phyloP scores from a whole-genome alignment of 2,113 vertebrate genomes.

The Machaerirhynchus nigripectus region DNA sequence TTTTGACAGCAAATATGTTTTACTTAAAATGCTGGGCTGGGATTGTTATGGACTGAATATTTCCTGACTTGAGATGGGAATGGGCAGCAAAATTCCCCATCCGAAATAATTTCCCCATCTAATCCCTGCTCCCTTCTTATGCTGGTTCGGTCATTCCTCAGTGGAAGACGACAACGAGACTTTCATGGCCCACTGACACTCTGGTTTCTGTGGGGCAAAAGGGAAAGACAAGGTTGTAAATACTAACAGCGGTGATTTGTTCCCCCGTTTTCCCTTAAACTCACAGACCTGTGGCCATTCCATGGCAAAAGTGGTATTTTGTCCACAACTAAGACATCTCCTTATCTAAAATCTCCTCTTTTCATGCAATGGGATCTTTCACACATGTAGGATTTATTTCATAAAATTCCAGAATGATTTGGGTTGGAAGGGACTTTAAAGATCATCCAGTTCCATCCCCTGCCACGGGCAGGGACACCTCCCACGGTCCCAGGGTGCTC shows the following conservation, averaged over 20 bases:
- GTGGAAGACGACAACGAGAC: background rate
- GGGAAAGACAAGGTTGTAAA: background rate
- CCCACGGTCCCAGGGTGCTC: background rate
- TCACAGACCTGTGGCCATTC: background rate
- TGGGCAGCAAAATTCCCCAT: background rate
- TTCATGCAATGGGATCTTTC: background rate
- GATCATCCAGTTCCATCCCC: rapidly evolving
- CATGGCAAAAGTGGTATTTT: background rate
- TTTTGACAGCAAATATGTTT: background rate
- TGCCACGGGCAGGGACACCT: background rate
- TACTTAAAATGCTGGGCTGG: background rate
- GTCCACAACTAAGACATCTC: background rate
- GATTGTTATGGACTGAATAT: background rate
- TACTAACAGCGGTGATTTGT: rapidly evolving
- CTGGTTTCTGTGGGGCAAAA: background rate
- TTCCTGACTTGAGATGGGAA: rapidly evolving
- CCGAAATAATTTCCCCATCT: background rate
- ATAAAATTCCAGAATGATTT: background rate
- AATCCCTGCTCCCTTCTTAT: background rate
- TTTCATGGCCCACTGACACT: background rate
- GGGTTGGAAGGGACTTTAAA: background rate
- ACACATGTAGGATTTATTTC: background rate
- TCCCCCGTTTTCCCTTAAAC: background rate
- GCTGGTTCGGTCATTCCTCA: background rate
- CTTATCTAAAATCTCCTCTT: background rate